Percentiles rank a stretch among this genome's conserved stretches.
phyloP scores from a whole-genome alignment of 2,113 vertebrate species.

The Passer montanus region DNA sequence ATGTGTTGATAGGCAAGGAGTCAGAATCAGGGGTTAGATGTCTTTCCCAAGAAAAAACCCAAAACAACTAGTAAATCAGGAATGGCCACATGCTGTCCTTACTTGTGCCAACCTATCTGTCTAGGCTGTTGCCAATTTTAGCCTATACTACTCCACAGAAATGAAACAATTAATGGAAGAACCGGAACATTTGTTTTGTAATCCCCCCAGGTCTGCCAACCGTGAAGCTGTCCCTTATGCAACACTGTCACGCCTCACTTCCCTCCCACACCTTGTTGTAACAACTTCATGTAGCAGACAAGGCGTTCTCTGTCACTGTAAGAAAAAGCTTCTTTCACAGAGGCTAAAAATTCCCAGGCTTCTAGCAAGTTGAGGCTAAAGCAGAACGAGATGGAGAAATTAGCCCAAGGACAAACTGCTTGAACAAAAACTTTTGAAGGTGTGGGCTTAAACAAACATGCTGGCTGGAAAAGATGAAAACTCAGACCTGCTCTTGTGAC shows the following conservation, averaged over 20 bases:
- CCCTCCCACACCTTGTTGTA: not conserved
- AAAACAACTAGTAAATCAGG: not conserved
- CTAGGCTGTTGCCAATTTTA: not conserved
- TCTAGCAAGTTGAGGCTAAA: slow-evolving; percentile 4
- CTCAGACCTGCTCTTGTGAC: not conserved
- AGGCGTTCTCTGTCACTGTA: not conserved
- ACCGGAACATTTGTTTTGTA: not conserved
- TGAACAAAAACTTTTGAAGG: slow-evolving; percentile 32
- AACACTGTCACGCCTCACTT: not conserved
- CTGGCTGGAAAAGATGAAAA: not conserved
- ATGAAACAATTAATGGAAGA: not conserved
- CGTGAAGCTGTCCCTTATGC: not conserved
- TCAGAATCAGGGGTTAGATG: not conserved
- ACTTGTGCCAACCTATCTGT: not conserved
- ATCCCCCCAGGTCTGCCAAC: not conserved
- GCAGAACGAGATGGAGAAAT: not conserved
- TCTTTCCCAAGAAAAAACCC: not conserved
- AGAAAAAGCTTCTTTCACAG: not conserved
- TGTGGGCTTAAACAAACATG: slow-evolving; percentile 5
- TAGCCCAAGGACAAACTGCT: slow-evolving; percentile 18
- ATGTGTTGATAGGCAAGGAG: not conserved
- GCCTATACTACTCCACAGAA: not conserved
- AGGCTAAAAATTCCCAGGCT: not conserved
- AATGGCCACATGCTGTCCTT: not conserved
- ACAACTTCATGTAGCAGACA: not conserved